Evolutionary conservation across 2,113 vertebrate species (phyloP), one percentile per base, ranked within the genome.

Genomic region (Python bivittatus): DNA sequence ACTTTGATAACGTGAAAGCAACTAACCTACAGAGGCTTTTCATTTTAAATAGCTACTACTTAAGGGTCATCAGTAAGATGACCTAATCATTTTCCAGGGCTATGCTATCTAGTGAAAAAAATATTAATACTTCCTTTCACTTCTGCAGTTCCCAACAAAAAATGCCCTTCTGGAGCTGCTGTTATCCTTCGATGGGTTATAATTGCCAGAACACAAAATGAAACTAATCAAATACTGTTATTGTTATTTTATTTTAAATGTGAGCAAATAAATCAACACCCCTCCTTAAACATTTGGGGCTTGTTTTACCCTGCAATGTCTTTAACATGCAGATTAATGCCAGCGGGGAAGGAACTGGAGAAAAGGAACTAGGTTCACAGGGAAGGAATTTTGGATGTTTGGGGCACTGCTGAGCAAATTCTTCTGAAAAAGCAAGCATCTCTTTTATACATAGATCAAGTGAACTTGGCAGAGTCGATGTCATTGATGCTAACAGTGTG

Each of bases 401-500:
- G 95, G 94, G 96, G 96, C 96, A 96, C 96, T 95, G 94, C 96
- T 96, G 95, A 97, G 95, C 95, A 97, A 97, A 96, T 92, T 96
- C 95, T 94, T 95, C 96, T 96, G 92, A 92, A 95, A 97, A 97
- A 97, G 95, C 96, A 97, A 96, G 95, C 97, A 96, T 96, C 94
- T 97, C 96, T 96, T 97, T 97, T 96, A 97, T 97, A 95, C 96
- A 94, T 95, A 97, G 97, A 97, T 96, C 96, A 96, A 97, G 96
- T 96, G 96, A 96, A 97, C 96, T 97, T 97, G 97, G 97, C 97
- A 97, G 95, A 94, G 95, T 96, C 96, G 96, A 95, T 95, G 94
- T 96, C 97, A 97, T 96, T 97, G 97, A 97, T 97, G 97, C 96
- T 97, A 97, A 97, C 97, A 97, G 94, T 96, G 96, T 97, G 97